Percentiles rank a stretch among this genome's conserved stretches.
phyloP scores from a whole-genome alignment of 2,888 invertebrate genomes.

The Zaprionus bogoriensis region DNA sequence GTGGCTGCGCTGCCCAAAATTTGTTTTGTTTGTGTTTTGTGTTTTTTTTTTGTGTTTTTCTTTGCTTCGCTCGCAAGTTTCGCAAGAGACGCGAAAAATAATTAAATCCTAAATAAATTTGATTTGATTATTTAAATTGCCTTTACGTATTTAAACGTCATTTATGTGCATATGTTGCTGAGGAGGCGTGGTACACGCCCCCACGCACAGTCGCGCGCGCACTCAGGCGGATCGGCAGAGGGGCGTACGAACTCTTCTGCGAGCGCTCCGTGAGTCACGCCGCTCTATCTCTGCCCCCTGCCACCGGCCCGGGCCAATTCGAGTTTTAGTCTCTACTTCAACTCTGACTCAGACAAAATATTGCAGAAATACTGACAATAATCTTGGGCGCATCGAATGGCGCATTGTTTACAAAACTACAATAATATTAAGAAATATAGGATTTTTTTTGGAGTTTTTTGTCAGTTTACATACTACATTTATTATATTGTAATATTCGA shows the following conservation, averaged over 20 bases:
- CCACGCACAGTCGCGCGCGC: neutral
- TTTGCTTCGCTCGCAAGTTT: conserved; percentile 10
- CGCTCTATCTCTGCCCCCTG: neutral
- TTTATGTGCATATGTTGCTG: neutral
- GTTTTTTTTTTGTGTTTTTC: conserved; percentile 40
- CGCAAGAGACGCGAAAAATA: conserved; percentile 32
- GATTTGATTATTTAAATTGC: neutral
- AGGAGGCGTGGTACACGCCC: neutral
- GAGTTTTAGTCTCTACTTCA: neutral
- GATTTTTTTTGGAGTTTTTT: too few species aligned
- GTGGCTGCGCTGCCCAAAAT: conserved; percentile 32
- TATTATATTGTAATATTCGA: too few species aligned
- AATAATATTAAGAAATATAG: too few species aligned
- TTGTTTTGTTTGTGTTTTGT: conserved; percentile 58
- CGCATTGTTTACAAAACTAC: too few species aligned
- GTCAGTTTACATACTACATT: too few species aligned
- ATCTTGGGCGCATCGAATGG: too few species aligned
- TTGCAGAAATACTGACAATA: conserved; percentile 1
- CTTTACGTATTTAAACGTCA: neutral
- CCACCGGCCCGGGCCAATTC: neutral
- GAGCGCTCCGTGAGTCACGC: neutral
- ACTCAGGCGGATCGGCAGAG: neutral
- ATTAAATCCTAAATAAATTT: conserved; percentile 4
- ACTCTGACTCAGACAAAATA: conserved; percentile 17
- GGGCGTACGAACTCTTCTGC: neutral